Conservation (phyloP, 2,888 invertebrate species). For the Thelaira solivaga region DNA sequence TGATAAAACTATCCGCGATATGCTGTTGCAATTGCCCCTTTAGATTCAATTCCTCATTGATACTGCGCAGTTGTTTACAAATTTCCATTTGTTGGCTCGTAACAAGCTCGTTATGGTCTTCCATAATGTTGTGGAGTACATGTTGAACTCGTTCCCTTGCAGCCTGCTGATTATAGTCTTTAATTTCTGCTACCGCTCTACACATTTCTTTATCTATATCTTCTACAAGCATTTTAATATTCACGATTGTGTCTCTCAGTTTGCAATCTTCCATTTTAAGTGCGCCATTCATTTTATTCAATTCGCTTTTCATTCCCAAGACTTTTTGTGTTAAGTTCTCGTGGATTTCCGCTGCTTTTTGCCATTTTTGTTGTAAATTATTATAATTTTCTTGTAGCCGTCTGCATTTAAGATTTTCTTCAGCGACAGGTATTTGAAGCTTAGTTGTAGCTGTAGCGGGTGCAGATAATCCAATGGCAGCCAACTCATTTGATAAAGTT, state of each 20-base stretch:
- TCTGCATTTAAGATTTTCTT: slow-evolving; percentile 60
- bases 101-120: slow-evolving; percentile 72
- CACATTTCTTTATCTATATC: slow-evolving; percentile 70
- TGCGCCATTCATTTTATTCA: slow-evolving; percentile 77
- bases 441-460: slow-evolving; percentile 41
- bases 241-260: slow-evolving; percentile 61
- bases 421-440: slow-evolving; percentile 44
- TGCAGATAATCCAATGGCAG: slow-evolving; percentile 51
- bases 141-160: slow-evolving; percentile 79
- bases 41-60: slow-evolving; percentile 76
- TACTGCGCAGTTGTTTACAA: slow-evolving; percentile 83
- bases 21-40: slow-evolving; percentile 75
- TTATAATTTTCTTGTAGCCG: slow-evolving; percentile 80
- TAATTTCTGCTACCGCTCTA: slow-evolving; percentile 69
- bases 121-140: slow-evolving; percentile 65
- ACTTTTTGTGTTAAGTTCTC: slow-evolving; percentile 82
- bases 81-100: slow-evolving; percentile 79
- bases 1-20: slow-evolving; percentile 71
- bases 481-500: slow-evolving; percentile 62
- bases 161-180: slow-evolving; percentile 65
- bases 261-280: slow-evolving; percentile 63
- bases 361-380: slow-evolving; percentile 83
- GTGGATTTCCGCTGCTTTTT: slow-evolving; percentile 83
- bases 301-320: slow-evolving; percentile 79
- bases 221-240: slow-evolving; percentile 68